These are phyloP conservation scores for Bos javanicus DNA, from an alignment of 2,113 vertebrate genomes.

Conservation along the genomic window DNA sequence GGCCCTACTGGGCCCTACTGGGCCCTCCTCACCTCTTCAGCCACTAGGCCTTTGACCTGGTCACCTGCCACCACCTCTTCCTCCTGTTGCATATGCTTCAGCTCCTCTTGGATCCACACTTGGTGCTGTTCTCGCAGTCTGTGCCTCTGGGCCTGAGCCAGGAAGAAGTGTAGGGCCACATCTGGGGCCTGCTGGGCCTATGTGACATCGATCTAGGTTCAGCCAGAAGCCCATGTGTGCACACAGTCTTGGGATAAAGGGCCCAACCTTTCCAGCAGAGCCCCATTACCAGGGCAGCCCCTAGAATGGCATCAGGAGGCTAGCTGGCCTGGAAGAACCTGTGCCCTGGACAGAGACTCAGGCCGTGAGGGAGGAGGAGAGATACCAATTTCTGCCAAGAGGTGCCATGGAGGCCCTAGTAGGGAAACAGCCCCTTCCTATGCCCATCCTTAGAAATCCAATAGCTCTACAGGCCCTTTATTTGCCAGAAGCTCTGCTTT, in stretches of 20 bases:
- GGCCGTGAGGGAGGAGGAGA: background rate
- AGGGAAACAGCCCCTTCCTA: background rate
- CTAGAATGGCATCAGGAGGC: background rate
- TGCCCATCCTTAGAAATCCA: background rate
- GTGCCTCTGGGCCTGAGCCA: slow-evolving; percentile 80
- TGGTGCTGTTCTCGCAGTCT: slow-evolving; percentile 81
- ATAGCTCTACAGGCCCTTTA: background rate
- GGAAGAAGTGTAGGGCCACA: slow-evolving; percentile 75
- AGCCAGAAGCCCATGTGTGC: background rate
- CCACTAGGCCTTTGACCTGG: background rate
- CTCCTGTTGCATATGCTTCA: slow-evolving; percentile 75
- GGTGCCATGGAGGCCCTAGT: background rate
- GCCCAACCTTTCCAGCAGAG: background rate
- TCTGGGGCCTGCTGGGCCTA: slow-evolving; percentile 52
- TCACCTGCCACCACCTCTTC: slow-evolving; percentile 69
- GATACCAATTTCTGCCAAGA: background rate
- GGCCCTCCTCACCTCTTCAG: slow-evolving; percentile 32
- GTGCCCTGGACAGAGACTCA: background rate
- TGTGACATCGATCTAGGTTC: background rate
- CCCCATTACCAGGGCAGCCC: background rate
- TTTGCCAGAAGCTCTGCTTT: background rate
- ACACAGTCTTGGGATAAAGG: background rate
- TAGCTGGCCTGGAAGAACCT: background rate
- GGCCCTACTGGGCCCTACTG: no score
- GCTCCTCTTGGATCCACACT: slow-evolving; percentile 82